Evolutionary conservation across 2,888 invertebrate species (phyloP).

Genomic region (Chirona hameri): DNA sequence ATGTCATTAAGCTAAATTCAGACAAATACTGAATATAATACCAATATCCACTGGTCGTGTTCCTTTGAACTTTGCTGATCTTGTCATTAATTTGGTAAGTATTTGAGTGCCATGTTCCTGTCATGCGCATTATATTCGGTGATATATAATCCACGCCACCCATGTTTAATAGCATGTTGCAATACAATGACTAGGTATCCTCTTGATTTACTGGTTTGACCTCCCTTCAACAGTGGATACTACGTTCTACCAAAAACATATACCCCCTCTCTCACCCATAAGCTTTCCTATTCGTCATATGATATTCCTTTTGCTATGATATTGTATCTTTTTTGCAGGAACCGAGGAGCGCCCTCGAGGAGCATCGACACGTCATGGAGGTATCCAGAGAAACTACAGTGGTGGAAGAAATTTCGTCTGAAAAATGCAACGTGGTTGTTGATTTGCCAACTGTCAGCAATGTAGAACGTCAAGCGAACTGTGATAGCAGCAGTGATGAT

Average conservation of each 20-base stretch:
- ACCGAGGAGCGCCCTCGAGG: background rate
- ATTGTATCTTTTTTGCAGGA: background rate
- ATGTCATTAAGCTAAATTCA: too few relatives aligned
- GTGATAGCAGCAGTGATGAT: background rate
- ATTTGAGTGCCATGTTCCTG: too few relatives aligned
- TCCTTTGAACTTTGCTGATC: too few relatives aligned
- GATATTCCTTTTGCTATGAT: background rate
- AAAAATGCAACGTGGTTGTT: background rate
- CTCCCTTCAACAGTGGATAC: too few relatives aligned
- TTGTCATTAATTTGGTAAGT: too few relatives aligned
- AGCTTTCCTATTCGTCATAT: background rate
- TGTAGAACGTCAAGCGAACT: background rate
- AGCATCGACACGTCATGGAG: background rate
- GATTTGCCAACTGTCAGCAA: background rate
- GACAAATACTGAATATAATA: too few relatives aligned
- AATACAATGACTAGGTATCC: too few relatives aligned
- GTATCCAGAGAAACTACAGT: background rate
- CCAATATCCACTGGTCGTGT: too few relatives aligned
- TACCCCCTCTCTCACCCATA: background rate
- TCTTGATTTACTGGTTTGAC: too few relatives aligned
- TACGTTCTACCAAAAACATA: background rate
- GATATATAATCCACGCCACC: too few relatives aligned
- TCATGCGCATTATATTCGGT: too few relatives aligned
- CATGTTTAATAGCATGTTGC: too few relatives aligned
- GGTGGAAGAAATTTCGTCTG: background rate